Percentiles rank a stretch among this genome's conserved stretches.
These are phyloP conservation scores for Hypsibius dujardini DNA, from an alignment of 1,140 invertebrate genomes.

Conservation along the genomic window DNA sequence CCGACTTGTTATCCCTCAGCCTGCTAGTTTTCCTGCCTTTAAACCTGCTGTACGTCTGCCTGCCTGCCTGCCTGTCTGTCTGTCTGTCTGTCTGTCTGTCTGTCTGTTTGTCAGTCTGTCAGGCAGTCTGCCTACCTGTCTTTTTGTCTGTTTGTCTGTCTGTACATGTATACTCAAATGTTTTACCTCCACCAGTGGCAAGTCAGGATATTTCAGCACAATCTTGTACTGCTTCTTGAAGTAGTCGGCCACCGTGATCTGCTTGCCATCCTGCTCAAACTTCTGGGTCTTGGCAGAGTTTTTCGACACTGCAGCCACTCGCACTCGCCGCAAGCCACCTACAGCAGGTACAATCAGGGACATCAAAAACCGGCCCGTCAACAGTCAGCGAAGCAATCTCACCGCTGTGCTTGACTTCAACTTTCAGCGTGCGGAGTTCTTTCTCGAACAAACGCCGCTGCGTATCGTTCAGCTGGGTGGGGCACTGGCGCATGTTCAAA, in stretches of 20 bases:
- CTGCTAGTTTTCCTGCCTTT: too few species aligned
- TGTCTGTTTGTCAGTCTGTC: too few species aligned
- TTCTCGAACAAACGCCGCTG: neutral
- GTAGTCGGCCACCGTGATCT: neutral
- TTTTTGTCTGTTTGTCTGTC: too few species aligned
- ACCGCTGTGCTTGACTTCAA: neutral
- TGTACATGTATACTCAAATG: neutral
- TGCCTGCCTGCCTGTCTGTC: too few species aligned
- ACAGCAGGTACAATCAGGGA: too few species aligned
- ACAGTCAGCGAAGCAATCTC: too few species aligned
- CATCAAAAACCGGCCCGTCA: too few species aligned
- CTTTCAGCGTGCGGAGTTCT: neutral
- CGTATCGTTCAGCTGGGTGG: neutral
- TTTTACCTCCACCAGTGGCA: neutral
- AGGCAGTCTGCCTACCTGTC: too few species aligned
- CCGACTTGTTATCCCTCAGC: too few species aligned
- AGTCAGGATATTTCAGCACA: neutral
- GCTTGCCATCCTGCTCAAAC: neutral
- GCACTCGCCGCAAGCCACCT: neutral
- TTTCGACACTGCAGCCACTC: neutral
- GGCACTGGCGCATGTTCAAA: neutral
- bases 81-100: too few species aligned
- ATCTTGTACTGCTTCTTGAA: slow-evolving; percentile 13
- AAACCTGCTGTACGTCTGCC: too few species aligned
- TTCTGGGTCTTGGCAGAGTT: neutral